Conservation (phyloP, 1,140 invertebrate species). For the Chymomyza costata region DNA sequence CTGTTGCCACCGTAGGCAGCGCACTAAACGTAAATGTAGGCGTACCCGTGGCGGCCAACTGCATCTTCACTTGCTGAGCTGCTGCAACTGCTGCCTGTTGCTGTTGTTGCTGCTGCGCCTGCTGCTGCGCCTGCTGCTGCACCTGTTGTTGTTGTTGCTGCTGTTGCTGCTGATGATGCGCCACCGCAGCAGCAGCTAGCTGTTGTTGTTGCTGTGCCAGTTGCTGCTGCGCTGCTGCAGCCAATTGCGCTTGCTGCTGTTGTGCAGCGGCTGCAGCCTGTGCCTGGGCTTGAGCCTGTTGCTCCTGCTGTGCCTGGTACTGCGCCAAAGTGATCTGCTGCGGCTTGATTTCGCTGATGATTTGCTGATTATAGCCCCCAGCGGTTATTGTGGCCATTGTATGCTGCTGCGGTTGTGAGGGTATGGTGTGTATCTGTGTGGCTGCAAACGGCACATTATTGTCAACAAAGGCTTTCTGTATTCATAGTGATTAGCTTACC, state of each 20-base stretch:
- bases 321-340: constrained; percentile 72
- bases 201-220: constrained; percentile 31
- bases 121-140: constrained; percentile 27
- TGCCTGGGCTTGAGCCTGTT: constrained; percentile 50
- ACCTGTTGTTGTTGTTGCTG: constrained; percentile 16
- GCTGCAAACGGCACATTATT: constrained; percentile 13
- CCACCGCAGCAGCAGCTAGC: constrained; percentile 28
- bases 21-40: constrained; percentile 70
- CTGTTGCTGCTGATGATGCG: constrained; percentile 41
- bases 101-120: constrained; percentile 45
- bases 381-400: constrained; percentile 71
- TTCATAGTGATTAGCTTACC: constrained; percentile 24
- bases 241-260: constrained; percentile 42
- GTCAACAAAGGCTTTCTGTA: background rate
- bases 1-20: constrained; percentile 53
- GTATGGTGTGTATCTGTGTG: constrained; percentile 64
- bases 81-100: constrained; percentile 36
- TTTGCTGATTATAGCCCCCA: constrained; percentile 68
- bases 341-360: constrained; percentile 71
- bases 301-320: constrained; percentile 69
- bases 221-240: constrained; percentile 27
- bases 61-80: constrained; percentile 54
- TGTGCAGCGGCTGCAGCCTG: constrained; percentile 46
- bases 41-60: constrained; percentile 50
- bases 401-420: constrained; percentile 64